Conservation (phyloP, 2,888 invertebrate genomes). For the Panorpa germanica region DNA sequence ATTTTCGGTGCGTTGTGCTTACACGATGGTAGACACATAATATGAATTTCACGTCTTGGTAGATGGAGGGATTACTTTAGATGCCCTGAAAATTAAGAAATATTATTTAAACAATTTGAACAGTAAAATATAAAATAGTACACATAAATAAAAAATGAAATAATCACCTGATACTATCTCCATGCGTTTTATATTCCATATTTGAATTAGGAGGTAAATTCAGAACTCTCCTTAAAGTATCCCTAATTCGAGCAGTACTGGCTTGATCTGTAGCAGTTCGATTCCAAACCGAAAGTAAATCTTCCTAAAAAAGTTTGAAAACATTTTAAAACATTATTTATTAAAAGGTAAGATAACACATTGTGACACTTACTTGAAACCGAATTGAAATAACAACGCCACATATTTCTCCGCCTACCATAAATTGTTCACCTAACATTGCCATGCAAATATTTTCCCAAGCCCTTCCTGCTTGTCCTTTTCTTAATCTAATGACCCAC, state of each 20-base stretch:
- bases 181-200: conserved; percentile 85
- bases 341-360: too few species aligned
- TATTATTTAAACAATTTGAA: too few species aligned
- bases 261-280: conserved; percentile 79
- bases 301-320: conserved; percentile 43
- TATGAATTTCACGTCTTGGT: too few species aligned
- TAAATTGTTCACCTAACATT: conserved; percentile 97
- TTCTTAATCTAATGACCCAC: conserved; percentile 91
- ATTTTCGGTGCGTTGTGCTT: too few species aligned
- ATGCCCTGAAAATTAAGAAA: too few species aligned
- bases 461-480: conserved; percentile 85
- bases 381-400: conserved; percentile 92
- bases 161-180: conserved; percentile 69
- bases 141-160: too few species aligned
- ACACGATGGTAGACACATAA: too few species aligned
- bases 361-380: conserved; percentile 44
- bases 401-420: conserved; percentile 96
- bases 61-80: too few species aligned
- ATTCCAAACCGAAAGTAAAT: conserved; percentile 94
- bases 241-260: conserved; percentile 80
- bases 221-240: conserved; percentile 84
- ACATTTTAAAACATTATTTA: neutral
- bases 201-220: conserved; percentile 84
- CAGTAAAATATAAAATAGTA: too few species aligned
- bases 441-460: conserved; percentile 99